Base-by-base conservation (phyloP, 1,140 invertebrate genomes). In the Zaprionus lachaisei region DNA sequence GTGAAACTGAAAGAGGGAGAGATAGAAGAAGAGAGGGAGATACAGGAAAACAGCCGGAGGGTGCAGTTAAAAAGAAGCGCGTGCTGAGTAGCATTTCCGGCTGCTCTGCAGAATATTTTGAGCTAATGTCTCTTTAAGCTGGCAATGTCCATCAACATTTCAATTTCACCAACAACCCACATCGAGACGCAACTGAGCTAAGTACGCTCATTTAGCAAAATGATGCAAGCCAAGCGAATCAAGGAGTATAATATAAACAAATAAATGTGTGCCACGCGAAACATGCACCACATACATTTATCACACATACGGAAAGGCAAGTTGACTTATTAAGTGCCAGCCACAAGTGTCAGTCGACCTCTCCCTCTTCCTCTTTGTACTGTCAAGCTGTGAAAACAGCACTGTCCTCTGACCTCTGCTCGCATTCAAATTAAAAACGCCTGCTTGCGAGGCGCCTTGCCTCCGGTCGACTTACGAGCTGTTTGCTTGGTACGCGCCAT, bases 191-290 rank as follows among this genome's bases (percentile, higher is more conserved):
- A 47, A 72, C 62, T 72, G 79, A 85, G 44, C 65, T 55, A 56
- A 82, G 72, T 66, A 24, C 20, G 34, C 73, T 80, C 80, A 86
- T 83, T 86, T 89, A 89, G 67, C 77, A 60, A 89, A 87, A 86
- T 80, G 74, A 80, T 80, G 83, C 80, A 74, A 69, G 54, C 66
- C 34, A 66, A 66, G 69, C 54, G 31, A 38, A 47, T 15, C 20
- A 17, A 14, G 12, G 14, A 54, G 28, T 9, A 71, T 60, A 41
- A 69, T 87, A 51, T 54, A 37, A 64, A 47, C 12, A 28, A 64
- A 76, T 61, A 61, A 72, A 76, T 61, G 64, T 72, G 26, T 72
- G 37, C 71, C 44, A 60, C 26, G 26, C 41, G 38, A 6, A 6
- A 14, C 15, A 17, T 47, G 37, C 20, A 34, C 72, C 63, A 44